These are phyloP conservation scores for Beris morrisii DNA, from an alignment of 2,888 invertebrate species.

Conservation along the genomic window DNA sequence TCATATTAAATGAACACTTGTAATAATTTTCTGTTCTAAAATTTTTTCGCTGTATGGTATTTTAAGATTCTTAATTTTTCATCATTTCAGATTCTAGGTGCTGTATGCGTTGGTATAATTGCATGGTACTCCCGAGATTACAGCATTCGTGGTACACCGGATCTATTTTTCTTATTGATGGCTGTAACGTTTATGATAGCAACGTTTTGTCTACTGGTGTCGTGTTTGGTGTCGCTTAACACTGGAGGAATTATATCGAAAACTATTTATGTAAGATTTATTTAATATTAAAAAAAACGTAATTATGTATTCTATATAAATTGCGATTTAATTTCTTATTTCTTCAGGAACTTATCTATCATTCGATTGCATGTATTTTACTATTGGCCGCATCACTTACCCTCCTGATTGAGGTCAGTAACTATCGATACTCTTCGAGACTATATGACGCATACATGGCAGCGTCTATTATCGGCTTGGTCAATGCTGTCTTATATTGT, in stretches of 20 bases:
- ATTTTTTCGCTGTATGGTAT: too few relatives aligned
- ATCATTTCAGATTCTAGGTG: constrained; percentile 69
- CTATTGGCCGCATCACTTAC: constrained; percentile 71
- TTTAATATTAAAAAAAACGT: background rate
- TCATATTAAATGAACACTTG: too few relatives aligned
- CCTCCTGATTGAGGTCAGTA: constrained; percentile 66
- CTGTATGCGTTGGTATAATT: constrained; percentile 72
- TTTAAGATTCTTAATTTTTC: background rate
- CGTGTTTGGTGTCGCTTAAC: constrained; percentile 75
- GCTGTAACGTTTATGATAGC: constrained; percentile 77
- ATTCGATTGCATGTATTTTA: constrained; percentile 72
- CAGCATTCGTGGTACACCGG: constrained; percentile 50
- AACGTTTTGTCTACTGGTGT: constrained; percentile 72
- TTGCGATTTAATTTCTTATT: background rate
- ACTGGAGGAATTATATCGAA: constrained; percentile 83
- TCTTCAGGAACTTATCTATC: constrained; percentile 80
- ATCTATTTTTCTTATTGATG: constrained; percentile 74
- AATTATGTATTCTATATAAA: too few relatives aligned
- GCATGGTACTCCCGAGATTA: constrained; percentile 59
- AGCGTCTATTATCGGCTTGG: constrained; percentile 72
- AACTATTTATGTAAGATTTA: constrained; percentile 57
- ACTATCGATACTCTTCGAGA: constrained; percentile 57
- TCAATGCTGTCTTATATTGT: constrained; percentile 72
- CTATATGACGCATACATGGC: constrained; percentile 69
- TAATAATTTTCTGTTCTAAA: too few relatives aligned